These are phyloP conservation scores for Melanostigma gelatinosum DNA, from an alignment of 2,113 vertebrate species.

Conservation along the genomic window DNA sequence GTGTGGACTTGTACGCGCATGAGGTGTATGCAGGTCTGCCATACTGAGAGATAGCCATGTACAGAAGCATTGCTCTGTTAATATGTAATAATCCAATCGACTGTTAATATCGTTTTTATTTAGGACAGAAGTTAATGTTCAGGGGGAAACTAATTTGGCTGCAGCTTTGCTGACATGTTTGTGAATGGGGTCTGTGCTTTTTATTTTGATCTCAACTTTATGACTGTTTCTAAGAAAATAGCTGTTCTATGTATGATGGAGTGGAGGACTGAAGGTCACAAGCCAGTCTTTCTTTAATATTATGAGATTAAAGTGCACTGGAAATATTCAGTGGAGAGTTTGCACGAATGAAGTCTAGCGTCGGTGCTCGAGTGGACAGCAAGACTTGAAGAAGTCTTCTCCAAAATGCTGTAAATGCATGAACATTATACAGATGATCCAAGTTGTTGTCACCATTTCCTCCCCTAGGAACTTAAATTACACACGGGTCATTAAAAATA, in stretches of 20 bases:
- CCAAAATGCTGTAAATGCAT: neutral
- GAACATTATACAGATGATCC: neutral
- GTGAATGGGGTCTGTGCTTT: slow-evolving; percentile 21
- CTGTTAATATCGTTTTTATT: slow-evolving; percentile 51
- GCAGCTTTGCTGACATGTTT: slow-evolving; percentile 22
- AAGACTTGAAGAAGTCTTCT: slow-evolving; percentile 27
- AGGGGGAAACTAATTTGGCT: slow-evolving; percentile 2
- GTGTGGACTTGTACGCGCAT: slow-evolving; percentile 19
- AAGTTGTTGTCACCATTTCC: neutral
- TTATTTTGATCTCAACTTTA: slow-evolving; percentile 60
- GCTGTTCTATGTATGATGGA: slow-evolving; percentile 56
- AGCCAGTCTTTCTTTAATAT: slow-evolving; percentile 35
- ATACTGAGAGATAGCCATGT: slow-evolving; percentile 45
- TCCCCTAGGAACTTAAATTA: neutral
- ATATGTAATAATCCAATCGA: slow-evolving; percentile 50
- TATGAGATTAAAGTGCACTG: slow-evolving; percentile 47
- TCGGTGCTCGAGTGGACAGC: slow-evolving; percentile 13
- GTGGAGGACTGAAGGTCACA: slow-evolving; percentile 15
- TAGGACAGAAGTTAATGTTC: slow-evolving; percentile 49
- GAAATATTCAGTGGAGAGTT: slow-evolving; percentile 20
- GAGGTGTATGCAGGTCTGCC: slow-evolving; percentile 11
- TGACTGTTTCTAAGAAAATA: slow-evolving; percentile 78
- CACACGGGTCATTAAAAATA: neutral
- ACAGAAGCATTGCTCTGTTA: slow-evolving; percentile 37
- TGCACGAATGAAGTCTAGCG: neutral